Percentiles rank a stretch among this genome's conserved stretches.
These are phyloP conservation scores for Phylloscopus trochiloides DNA, from an alignment of 2,113 vertebrate species.

Conservation along the genomic window DNA sequence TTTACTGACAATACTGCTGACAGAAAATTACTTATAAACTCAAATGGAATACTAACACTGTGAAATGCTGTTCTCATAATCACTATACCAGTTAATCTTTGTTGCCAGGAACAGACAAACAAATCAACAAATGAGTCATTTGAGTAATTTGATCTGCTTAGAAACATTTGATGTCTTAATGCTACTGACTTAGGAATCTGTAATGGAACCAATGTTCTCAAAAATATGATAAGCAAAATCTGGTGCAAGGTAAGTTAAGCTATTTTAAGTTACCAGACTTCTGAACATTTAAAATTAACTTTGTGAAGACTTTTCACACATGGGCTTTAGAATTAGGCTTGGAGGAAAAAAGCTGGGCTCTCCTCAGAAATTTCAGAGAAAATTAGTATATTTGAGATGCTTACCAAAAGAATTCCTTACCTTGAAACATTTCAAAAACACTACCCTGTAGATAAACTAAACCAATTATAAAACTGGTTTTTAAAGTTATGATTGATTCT, in stretches of 20 bases:
- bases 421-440: neutral
- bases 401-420: neutral
- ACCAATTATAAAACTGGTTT: neutral
- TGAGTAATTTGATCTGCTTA: neutral
- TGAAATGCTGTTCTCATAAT: neutral
- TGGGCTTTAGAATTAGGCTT: neutral
- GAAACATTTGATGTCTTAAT: neutral
- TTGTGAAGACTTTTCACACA: neutral
- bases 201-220: neutral
- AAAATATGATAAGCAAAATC: neutral
- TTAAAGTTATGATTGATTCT: fast-evolving
- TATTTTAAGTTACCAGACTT: neutral
- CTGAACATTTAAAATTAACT: neutral
- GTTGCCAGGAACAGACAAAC: neutral
- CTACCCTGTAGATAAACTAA: fast-evolving
- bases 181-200: neutral
- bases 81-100: neutral
- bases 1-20: neutral
- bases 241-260: neutral
- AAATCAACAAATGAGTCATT: neutral
- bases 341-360: neutral
- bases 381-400: neutral
- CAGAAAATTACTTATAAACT: neutral
- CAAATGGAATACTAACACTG: neutral
- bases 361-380: neutral